A percentile compares a stretch with the other conserved stretches of the same genome.
Evolutionary conservation across 2,797 vertebrate genomes (phyloP).

Genomic region (Anomalospiza imberbis): DNA sequence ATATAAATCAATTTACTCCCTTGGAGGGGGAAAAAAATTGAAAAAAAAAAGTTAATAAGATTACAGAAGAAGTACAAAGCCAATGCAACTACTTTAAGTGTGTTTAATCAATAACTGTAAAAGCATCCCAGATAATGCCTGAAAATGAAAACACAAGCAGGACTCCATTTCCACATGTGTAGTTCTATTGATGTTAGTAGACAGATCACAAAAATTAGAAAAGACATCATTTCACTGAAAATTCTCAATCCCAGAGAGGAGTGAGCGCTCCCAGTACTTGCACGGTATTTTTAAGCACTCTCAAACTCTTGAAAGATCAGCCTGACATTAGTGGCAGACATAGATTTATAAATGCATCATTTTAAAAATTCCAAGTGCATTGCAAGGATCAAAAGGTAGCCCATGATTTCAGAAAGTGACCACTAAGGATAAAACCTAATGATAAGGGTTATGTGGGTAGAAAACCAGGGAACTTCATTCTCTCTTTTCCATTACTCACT

Average conservation of each 20-base stretch:
- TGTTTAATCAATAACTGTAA: constrained; percentile 41
- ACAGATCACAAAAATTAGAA: background rate
- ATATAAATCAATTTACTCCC: constrained; percentile 78
- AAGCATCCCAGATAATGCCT: background rate
- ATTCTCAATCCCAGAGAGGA: background rate
- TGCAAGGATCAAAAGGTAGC: background rate
- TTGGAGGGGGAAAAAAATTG: constrained; percentile 24
- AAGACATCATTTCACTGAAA: background rate
- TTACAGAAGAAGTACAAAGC: constrained; percentile 24
- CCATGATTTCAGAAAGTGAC: background rate
- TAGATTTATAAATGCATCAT: background rate
- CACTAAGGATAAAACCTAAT: background rate
- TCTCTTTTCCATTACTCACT: background rate
- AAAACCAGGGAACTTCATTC: background rate
- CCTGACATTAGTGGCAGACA: background rate
- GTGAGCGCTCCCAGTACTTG: fast-evolving
- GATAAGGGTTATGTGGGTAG: background rate
- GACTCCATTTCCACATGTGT: background rate
- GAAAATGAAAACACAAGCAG: constrained; percentile 9
- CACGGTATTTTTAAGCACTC: background rate
- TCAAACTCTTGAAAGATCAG: background rate
- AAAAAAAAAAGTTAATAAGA: constrained; percentile 17
- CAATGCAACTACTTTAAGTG: background rate
- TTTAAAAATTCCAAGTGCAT: background rate
- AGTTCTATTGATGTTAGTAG: background rate